Percentiles rank a stretch among this genome's conserved stretches.
Evolutionary conservation across 2,113 vertebrate genomes (phyloP).

Genomic region (Nycticorax nycticorax): DNA sequence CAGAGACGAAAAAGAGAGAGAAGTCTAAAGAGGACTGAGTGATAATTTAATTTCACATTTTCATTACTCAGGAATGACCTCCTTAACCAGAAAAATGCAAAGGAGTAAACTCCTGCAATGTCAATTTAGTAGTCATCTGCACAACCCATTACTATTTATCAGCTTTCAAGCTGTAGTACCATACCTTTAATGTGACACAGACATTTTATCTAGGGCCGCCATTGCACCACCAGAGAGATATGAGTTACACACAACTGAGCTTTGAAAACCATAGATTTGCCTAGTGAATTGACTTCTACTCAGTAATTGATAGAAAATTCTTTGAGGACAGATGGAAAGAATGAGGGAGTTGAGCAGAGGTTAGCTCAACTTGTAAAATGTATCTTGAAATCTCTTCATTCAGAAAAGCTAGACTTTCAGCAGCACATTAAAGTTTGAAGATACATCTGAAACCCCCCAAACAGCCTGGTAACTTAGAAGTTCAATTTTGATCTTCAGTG

Average conservation of each 20-base stretch:
- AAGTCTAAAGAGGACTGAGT: not conserved
- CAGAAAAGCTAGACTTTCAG: not conserved
- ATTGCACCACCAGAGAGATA: not conserved
- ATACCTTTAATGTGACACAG: not conserved
- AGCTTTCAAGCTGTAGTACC: not conserved
- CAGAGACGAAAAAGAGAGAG: not conserved
- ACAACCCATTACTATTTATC: not conserved
- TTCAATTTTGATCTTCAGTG: not conserved
- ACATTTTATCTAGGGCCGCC: not conserved
- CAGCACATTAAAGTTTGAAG: not conserved
- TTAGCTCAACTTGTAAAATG: not conserved
- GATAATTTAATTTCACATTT: not conserved
- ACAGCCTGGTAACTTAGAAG: not conserved
- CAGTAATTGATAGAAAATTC: not conserved
- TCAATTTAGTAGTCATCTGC: not conserved
- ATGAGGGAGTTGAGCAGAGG: not conserved
- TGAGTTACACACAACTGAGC: not conserved
- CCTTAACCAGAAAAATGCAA: not conserved
- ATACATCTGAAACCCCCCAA: not conserved
- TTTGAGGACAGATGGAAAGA: not conserved
- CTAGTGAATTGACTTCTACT: not conserved
- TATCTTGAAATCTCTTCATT: not conserved
- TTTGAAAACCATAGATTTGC: not conserved
- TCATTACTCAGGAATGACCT: not conserved
- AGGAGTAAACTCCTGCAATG: not conserved